Evolutionary conservation across 2,113 vertebrate genomes (phyloP).

Genomic region (Osmerus eperlanus): DNA sequence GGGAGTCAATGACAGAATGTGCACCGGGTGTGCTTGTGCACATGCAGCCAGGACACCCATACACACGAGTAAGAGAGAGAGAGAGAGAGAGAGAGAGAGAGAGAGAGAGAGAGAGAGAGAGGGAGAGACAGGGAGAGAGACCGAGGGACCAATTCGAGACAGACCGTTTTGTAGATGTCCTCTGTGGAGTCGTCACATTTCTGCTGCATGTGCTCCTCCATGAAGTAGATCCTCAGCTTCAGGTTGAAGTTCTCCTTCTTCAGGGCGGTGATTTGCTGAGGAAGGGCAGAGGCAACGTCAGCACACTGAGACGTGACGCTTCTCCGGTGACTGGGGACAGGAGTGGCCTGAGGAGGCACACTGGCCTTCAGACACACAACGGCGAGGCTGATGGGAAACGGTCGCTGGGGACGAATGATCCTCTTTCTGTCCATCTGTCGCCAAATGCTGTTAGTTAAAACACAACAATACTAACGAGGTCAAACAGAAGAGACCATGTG

Average conservation of each 20-base stretch:
- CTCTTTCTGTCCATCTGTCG: not conserved
- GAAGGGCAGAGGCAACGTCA: not conserved
- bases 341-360: not conserved
- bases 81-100: slow-evolving; percentile 8
- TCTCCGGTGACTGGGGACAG: not conserved
- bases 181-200: slow-evolving; percentile 88
- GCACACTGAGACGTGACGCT: too few relatives aligned
- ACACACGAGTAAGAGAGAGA: slow-evolving; percentile 7
- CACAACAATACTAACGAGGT: not conserved
- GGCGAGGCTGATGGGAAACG: not conserved
- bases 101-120: slow-evolving; percentile 8
- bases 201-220: slow-evolving; percentile 93
- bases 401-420: not conserved
- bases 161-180: slow-evolving; percentile 88
- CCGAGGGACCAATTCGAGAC: not conserved
- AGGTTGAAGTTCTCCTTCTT: slow-evolving; percentile 99
- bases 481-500: not conserved
- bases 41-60: slow-evolving; percentile 11
- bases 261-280: slow-evolving; percentile 92
- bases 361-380: not conserved
- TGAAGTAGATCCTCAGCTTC: slow-evolving; percentile 96
- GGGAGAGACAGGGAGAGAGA: too few relatives aligned
- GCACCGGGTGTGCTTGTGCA: too few relatives aligned
- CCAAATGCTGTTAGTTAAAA: not conserved
- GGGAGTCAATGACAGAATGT: too few relatives aligned